Percentiles rank a stretch among this genome's conserved stretches.
phyloP scores from a whole-genome alignment of 2,797 vertebrate species.

The Lagocephalus sceleratus region DNA sequence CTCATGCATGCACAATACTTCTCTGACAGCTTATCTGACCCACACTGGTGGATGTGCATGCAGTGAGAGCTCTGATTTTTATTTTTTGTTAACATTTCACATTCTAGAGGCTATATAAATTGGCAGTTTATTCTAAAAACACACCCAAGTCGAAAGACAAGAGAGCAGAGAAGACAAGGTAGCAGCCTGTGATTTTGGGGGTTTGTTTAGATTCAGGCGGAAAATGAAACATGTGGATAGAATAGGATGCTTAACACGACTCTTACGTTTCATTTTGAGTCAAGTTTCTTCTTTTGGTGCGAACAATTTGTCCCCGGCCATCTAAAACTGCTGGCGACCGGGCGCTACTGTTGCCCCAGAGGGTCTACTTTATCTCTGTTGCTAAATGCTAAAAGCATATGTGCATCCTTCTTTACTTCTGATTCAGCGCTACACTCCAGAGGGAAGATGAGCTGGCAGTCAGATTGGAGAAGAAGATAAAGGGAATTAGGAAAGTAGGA shows the following conservation, averaged over 20 bases:
- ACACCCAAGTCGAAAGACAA: background rate
- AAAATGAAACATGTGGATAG: too few species aligned
- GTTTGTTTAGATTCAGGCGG: too few species aligned
- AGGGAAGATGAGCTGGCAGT: constrained; percentile 70
- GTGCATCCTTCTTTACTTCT: constrained; percentile 78
- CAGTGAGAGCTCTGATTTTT: too few species aligned
- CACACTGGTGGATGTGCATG: constrained; percentile 13
- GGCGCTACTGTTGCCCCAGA: too few species aligned
- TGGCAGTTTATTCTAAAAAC: background rate
- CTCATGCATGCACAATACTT: background rate
- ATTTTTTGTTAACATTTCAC: background rate
- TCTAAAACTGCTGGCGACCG: too few species aligned
- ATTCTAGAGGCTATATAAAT: background rate
- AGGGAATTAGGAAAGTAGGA: constrained; percentile 60
- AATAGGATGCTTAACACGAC: too few species aligned
- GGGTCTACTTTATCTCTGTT: background rate
- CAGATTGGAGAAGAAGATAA: constrained; percentile 56
- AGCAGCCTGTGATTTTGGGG: too few species aligned
- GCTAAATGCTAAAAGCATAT: background rate
- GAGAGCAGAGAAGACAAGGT: too few species aligned
- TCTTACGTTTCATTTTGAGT: too few species aligned
- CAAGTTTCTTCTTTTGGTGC: too few species aligned
- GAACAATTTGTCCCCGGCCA: too few species aligned
- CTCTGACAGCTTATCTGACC: constrained; percentile 3
- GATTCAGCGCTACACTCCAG: constrained; percentile 79